Evolutionary conservation across 2,113 vertebrate species (phyloP).

Genomic region (Macrotus californicus): DNA sequence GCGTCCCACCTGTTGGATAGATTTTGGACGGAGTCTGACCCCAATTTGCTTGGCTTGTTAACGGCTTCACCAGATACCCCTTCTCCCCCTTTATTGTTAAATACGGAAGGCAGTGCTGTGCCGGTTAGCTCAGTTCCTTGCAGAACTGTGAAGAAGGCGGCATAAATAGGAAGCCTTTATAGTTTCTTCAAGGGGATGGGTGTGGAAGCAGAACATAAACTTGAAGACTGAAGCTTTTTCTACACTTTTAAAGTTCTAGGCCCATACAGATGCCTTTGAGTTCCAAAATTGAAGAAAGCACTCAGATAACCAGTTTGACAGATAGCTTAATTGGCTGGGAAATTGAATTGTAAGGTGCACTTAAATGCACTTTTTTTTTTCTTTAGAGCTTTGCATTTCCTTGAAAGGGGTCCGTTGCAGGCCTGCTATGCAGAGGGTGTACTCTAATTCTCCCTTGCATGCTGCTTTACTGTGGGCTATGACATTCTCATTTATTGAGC

Average conservation of each 20-base stretch:
- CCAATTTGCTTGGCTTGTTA: not conserved
- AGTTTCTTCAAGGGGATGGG: not conserved
- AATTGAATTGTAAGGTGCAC: not conserved
- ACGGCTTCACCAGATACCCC: not conserved
- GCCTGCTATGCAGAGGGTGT: not conserved
- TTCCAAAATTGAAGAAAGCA: not conserved
- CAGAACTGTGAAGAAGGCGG: not conserved
- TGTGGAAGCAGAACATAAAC: not conserved
- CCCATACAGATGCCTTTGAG: not conserved
- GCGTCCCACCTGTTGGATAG: constrained; percentile 6
- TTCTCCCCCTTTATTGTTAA: not conserved
- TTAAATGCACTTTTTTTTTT: not conserved
- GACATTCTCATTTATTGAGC: not conserved
- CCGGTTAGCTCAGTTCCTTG: not conserved
- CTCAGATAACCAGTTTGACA: not conserved
- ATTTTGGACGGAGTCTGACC: not conserved
- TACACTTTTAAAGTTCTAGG: not conserved
- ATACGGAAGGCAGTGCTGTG: not conserved
- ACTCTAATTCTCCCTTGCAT: not conserved
- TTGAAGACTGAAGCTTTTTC: not conserved
- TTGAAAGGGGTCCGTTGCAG: not conserved
- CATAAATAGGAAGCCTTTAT: not conserved
- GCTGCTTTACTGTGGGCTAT: not conserved
- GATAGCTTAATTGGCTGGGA: not conserved
- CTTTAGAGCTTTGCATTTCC: not conserved